Conservation (phyloP, 2,113 vertebrate genomes). For the Indicator maculatus region DNA sequence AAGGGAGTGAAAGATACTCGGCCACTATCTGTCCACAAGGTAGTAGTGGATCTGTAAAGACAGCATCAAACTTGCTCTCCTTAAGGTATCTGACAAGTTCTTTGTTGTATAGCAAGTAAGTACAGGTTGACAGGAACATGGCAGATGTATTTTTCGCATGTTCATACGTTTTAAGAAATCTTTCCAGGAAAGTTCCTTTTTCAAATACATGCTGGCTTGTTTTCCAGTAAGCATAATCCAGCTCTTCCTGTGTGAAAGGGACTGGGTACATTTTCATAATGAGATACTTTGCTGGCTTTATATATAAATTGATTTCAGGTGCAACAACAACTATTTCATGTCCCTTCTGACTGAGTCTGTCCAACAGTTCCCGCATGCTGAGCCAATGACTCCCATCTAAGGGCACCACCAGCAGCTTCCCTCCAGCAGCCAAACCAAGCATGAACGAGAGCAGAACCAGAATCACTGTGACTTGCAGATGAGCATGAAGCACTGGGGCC, state of each 20-base stretch:
- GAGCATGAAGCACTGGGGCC: too few relatives aligned
- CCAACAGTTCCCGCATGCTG: slow-evolving; percentile 68
- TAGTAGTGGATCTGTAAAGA: slow-evolving; percentile 86
- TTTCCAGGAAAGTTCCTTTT: slow-evolving; percentile 54
- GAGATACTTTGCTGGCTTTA: slow-evolving; percentile 70
- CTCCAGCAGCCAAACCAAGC: slow-evolving; percentile 12
- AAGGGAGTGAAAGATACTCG: slow-evolving; percentile 77
- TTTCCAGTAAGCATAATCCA: background rate
- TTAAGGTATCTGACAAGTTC: slow-evolving; percentile 76
- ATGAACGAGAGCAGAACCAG: background rate
- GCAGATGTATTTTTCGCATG: background rate
- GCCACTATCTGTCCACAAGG: slow-evolving; percentile 85
- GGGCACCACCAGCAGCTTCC: slow-evolving; percentile 83
- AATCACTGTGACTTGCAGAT: too few relatives aligned
- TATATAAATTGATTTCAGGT: slow-evolving; percentile 67
- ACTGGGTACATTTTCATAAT: slow-evolving; percentile 73
- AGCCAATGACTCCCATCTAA: slow-evolving; percentile 90
- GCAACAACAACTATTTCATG: slow-evolving; percentile 80
- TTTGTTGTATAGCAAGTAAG: slow-evolving; percentile 75
- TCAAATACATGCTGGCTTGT: background rate
- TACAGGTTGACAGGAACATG: slow-evolving; percentile 63
- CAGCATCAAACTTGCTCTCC: slow-evolving; percentile 66
- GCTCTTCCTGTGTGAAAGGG: slow-evolving; percentile 64
- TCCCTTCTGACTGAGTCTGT: slow-evolving; percentile 65
- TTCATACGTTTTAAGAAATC: background rate